These are phyloP conservation scores for Cinclus cinclus DNA, from an alignment of 2,113 vertebrate genomes.

Conservation along the genomic window DNA sequence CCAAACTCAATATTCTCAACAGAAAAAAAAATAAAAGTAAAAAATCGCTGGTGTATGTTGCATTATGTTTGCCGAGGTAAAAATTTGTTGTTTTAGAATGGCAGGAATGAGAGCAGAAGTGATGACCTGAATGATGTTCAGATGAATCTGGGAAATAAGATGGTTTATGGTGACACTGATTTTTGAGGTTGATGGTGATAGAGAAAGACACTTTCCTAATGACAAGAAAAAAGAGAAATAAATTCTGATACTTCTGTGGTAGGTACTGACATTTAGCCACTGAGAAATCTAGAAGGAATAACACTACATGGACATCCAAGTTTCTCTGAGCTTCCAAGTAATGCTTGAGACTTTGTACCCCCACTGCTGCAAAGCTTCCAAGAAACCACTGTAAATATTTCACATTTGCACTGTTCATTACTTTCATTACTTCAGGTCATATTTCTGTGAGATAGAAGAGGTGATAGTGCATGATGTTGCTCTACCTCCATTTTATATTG, in stretches of 20 bases:
- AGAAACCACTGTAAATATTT: neutral
- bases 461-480: neutral
- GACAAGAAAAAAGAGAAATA: neutral
- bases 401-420: neutral
- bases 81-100: neutral
- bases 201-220: neutral
- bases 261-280: neutral
- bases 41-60: accelerated
- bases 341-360: neutral
- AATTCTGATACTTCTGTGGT: neutral
- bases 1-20: neutral
- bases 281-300: neutral
- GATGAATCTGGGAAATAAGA: neutral
- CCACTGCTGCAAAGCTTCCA: neutral
- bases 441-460: constrained; percentile 27
- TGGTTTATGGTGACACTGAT: neutral
- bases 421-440: constrained; percentile 19
- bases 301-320: neutral
- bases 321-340: neutral
- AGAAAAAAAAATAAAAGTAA: accelerated
- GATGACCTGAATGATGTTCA: neutral
- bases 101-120: neutral
- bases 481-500: constrained; percentile 21
- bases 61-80: neutral
- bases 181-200: neutral